Base-by-base conservation (phyloP, 2,797 vertebrate species). In the Huso huso region DNA sequence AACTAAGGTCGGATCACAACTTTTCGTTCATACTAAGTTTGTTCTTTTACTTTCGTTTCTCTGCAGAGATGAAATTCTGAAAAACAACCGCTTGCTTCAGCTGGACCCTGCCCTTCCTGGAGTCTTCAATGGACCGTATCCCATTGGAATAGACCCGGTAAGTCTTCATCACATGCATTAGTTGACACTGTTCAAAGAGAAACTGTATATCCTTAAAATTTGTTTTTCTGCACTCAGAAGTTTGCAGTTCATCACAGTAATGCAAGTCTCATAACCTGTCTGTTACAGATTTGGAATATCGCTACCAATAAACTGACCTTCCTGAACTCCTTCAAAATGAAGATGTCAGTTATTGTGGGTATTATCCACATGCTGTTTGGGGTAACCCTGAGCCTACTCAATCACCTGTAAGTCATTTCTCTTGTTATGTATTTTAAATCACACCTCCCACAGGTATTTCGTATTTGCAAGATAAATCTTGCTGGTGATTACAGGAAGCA, bases 281-380 rank as follows among this genome's bases (percentile, higher is more conserved):
- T 51, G 7, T 65, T 49, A 67, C 79, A 99, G 97, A 97, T 99
- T 68, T 99, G 97, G 97, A 98, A 90, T 76, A 90, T 99, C 58
- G 92, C 97, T 61, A 77, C 75, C 78, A 99, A 99, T 81, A 98
- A 98, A 75, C 83, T 99, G 80, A 94, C 90, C 1, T 99, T 99
- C 87, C 90, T 99, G 72, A 99, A 99, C 81, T 99, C 97, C 2
- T 99, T 97, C 70, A 99, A 99, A 81, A 99, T 99, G 97, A 99
- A 99, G 82, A 99, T 98, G 95, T 99, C 97, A 0, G 82, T 99
- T 51, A 86, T 96, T 74, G 85, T 99, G 64, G 97, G 97, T 48
- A 90, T 99, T 71, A 82, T 93, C 78, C 97, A 99, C 75, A 99
- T 99, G 97, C 66, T 93, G 51, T 99, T 99, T 73, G 97, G 97